These are phyloP conservation scores for Agriopis marginaria DNA, from an alignment of 2,888 invertebrate genomes.

Conservation along the genomic window DNA sequence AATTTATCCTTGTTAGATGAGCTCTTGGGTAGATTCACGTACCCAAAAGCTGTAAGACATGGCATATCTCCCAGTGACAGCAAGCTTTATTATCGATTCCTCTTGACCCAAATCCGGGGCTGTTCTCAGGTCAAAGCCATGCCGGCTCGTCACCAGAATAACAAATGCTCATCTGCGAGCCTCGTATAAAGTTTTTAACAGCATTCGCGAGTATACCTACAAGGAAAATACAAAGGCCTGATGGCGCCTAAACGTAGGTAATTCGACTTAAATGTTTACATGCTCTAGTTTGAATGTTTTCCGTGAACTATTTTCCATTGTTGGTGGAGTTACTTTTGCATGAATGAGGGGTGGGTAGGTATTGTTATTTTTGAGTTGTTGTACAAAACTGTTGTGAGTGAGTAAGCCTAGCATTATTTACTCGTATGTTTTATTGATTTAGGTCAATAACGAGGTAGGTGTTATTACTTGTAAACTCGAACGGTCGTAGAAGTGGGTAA, in stretches of 20 bases:
- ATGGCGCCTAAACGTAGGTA: conserved; percentile 19
- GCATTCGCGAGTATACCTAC: conserved; percentile 13
- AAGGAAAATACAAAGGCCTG: conserved; percentile 24
- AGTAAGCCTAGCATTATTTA: background rate
- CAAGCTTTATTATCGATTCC: conserved; percentile 72
- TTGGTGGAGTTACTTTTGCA: background rate
- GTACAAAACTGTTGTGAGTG: background rate
- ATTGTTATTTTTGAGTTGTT: background rate
- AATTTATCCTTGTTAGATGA: too few relatives aligned
- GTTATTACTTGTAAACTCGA: too few relatives aligned
- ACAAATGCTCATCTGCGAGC: conserved; percentile 37
- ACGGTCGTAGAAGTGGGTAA: too few relatives aligned
- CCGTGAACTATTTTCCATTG: conserved; percentile 7
- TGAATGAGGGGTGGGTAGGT: background rate
- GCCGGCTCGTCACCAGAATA: conserved; percentile 62
- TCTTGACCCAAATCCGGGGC: conserved; percentile 75
- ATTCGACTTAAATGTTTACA: conserved; percentile 1
- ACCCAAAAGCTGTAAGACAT: background rate
- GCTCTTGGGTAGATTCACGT: too few relatives aligned
- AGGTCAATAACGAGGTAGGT: background rate
- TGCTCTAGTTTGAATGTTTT: background rate
- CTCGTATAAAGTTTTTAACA: conserved; percentile 9
- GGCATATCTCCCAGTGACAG: conserved; percentile 17
- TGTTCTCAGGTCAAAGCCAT: conserved; percentile 73
- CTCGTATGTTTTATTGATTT: background rate